Base-by-base conservation (phyloP, 1,140 invertebrate species). In the Cataglyphis hispanica region DNA sequence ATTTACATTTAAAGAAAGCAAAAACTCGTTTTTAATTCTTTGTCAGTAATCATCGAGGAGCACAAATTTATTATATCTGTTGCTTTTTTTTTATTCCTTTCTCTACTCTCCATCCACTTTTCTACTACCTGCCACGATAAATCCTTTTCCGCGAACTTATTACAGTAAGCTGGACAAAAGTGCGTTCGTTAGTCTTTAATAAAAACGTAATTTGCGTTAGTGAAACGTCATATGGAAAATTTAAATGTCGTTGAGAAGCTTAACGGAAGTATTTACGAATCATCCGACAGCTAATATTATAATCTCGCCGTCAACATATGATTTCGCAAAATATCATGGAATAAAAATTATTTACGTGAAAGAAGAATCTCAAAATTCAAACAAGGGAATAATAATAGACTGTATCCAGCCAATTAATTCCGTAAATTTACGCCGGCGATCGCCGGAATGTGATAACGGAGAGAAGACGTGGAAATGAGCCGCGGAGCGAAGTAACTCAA, bases 161-260 rank as follows among this genome's bases (percentile, higher is more conserved):
- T 80, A 83, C 70, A 37, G 53, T 70, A 70, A 86, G 31, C 27
- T 58, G 46, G n/a, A 69, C 37, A 86, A 85, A 78, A 78, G 76
- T 81, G 50, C 43, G 37, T 70, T 81, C 43, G 70, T 81, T 81
- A 80, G 76, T 69, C 56, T 80, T 80, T 77, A 80, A 58, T 78
- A 67, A 85, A 85, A 67, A 60, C 50, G 19, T 85, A 78, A 85
- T 85, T 46, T 63, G 27, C 37, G 43, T 84, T 46, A 22, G 70
- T 84, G 70, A 40, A 58, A 77, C 84, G 63, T 85, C 72, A 56
- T 66, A 85, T 60, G 75, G 10, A n/a, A 43, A 58, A 76, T 84
- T 77, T 77, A 83, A 83, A 74, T 43, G 40, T 83, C 72, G 78
- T 31, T 40, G 37, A 72, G 67, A 16, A 43, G 34, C 78, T 60